These are phyloP conservation scores for Leucania comma DNA, from an alignment of 2,888 invertebrate species.

Conservation along the genomic window DNA sequence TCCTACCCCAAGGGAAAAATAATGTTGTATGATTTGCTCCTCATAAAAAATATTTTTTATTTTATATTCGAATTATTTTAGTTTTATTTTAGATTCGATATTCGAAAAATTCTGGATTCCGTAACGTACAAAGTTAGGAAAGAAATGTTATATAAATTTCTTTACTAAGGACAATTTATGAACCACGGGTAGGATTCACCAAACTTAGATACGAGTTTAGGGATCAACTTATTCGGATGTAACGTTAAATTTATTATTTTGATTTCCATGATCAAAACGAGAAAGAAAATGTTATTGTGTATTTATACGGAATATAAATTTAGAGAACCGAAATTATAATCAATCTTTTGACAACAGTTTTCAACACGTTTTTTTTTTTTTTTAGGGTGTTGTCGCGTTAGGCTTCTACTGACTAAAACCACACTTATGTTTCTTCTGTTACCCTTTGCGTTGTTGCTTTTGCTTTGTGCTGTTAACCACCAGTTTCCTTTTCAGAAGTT, in stretches of 20 bases:
- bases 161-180: slow-evolving; percentile 40
- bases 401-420: no score
- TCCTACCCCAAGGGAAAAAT: no score
- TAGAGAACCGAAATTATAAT: not conserved
- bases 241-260: slow-evolving; percentile 27
- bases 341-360: not conserved
- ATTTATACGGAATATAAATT: slow-evolving; percentile 2
- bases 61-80: no score
- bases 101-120: not conserved
- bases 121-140: slow-evolving; percentile 25
- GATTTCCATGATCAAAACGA: slow-evolving; percentile 40
- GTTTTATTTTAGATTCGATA: slow-evolving; percentile 7
- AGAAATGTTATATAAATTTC: slow-evolving; percentile 32
- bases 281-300: slow-evolving; percentile 1
- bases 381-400: no score
- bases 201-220: slow-evolving; percentile 49
- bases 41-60: no score
- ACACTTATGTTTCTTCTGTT: no score
- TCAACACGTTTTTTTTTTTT: no score
- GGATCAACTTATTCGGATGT: slow-evolving; percentile 43
- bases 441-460: no score
- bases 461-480: no score
- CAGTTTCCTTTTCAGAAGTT: no score
- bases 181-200: slow-evolving; percentile 20
- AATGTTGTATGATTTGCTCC: no score